Percentiles rank a stretch among this genome's conserved stretches.
These are phyloP conservation scores for Sinocyclocheilus grahami DNA, from an alignment of 2,113 vertebrate genomes.

Conservation along the genomic window DNA sequence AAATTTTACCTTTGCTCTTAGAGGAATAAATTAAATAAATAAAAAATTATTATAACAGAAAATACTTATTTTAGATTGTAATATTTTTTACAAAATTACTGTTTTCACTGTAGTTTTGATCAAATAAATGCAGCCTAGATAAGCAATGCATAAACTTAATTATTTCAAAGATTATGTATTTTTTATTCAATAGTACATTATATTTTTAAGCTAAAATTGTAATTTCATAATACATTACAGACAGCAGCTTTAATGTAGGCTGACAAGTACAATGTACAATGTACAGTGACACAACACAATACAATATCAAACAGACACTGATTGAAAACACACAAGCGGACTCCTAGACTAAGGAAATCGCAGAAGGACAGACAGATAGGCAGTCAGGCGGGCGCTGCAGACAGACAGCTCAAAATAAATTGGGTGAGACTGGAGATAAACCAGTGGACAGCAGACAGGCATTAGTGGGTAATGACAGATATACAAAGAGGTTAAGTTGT, in stretches of 20 bases:
- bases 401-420: slow-evolving; percentile 30
- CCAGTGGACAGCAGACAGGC: slow-evolving; percentile 23
- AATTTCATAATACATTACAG: neutral
- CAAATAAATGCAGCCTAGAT: neutral
- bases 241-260: neutral
- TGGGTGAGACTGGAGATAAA: slow-evolving; percentile 25
- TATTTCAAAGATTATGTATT: too few species aligned
- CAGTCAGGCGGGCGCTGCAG: slow-evolving; percentile 7
- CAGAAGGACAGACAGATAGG: slow-evolving; percentile 19
- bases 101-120: neutral
- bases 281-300: neutral
- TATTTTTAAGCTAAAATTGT: neutral
- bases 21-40: neutral
- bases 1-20: neutral
- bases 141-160: neutral
- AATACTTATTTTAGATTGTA: neutral
- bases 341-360: slow-evolving; percentile 15
- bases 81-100: neutral
- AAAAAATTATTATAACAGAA: neutral
- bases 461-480: slow-evolving; percentile 34
- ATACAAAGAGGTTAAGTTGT: slow-evolving; percentile 32
- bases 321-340: neutral
- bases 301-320: slow-evolving; percentile 19
- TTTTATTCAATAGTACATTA: too few species aligned
- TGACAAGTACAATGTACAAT: neutral